phyloP scores from a whole-genome alignment of 1,140 invertebrate species.

The Himalopsyche phryganea region DNA sequence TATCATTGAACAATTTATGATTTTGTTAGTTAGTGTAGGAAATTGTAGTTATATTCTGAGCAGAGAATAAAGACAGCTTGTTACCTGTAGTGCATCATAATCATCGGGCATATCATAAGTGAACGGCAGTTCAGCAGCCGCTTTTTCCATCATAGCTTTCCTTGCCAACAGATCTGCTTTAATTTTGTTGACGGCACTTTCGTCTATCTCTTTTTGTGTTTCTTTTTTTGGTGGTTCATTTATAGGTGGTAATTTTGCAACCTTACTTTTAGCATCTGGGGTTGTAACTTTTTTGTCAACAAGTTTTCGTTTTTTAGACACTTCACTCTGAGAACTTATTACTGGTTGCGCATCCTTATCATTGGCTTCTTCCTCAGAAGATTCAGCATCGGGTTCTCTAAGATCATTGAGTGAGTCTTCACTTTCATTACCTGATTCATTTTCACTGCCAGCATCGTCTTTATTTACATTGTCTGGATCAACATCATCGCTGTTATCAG shows the following conservation, averaged over 20 bases:
- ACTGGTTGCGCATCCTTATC: conserved; percentile 29
- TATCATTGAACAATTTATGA: no score
- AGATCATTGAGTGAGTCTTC: conserved; percentile 39
- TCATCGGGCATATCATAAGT: conserved; percentile 64
- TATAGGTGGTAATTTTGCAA: neutral
- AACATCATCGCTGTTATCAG: conserved; percentile 22
- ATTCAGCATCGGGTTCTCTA: conserved; percentile 37
- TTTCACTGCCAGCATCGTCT: conserved; percentile 33
- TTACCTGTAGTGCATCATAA: conserved; percentile 59
- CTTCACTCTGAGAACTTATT: conserved; percentile 11
- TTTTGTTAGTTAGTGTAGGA: no score
- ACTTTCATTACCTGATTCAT: conserved; percentile 35
- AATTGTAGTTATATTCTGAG: no score
- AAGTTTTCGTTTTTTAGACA: conserved; percentile 16
- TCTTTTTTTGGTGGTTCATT: conserved; percentile 8
- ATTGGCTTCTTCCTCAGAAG: conserved; percentile 39
- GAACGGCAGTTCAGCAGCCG: conserved; percentile 64
- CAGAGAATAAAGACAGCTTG: no score
- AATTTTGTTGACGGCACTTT: conserved; percentile 34
- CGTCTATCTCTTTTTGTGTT: conserved; percentile 22
- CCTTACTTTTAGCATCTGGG: conserved; percentile 28
- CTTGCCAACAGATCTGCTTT: conserved; percentile 42
- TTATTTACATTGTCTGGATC: conserved; percentile 34
- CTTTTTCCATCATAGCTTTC: conserved; percentile 58
- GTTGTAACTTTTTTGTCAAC: conserved; percentile 34